phyloP scores from a whole-genome alignment of 2,888 invertebrate genomes.

The Geophilus truncorum region DNA sequence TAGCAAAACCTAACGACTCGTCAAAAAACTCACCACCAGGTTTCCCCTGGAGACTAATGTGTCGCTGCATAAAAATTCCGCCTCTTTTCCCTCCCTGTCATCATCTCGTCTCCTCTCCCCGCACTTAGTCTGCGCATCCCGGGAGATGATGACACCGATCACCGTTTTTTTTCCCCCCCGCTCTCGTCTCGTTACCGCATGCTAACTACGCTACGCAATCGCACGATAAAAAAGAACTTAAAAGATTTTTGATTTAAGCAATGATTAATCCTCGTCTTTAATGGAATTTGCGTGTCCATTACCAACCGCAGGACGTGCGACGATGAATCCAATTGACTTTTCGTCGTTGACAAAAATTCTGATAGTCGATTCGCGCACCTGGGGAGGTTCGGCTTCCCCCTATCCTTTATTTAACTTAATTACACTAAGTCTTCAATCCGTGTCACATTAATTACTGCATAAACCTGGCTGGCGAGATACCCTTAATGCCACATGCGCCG shows the following conservation, averaged over 20 bases:
- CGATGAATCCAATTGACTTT: too few relatives aligned
- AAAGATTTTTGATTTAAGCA: not conserved
- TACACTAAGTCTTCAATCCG: too few relatives aligned
- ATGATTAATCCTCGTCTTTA: not conserved
- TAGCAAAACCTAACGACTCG: not conserved
- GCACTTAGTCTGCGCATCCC: not conserved
- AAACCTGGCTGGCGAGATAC: too few relatives aligned
- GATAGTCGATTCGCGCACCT: not conserved
- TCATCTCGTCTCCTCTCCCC: not conserved
- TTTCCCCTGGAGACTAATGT: not conserved
- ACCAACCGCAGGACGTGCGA: not conserved
- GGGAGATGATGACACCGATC: not conserved
- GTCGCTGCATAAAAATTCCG: not conserved
- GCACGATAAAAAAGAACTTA: not conserved
- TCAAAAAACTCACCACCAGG: not conserved
- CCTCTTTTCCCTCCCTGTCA: not conserved
- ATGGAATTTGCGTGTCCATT: not conserved
- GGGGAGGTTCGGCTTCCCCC: not conserved
- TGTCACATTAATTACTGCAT: too few relatives aligned
- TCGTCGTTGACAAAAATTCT: too few relatives aligned
- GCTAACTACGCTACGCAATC: too few relatives aligned
- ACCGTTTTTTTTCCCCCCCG: not conserved
- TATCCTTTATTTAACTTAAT: too few relatives aligned
- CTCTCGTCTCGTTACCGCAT: not conserved
- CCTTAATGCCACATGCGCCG: too few relatives aligned